Evolutionary conservation across 35 echinoderm and acorn worm species (phyloP).

Genomic region (Apostichopus parvimensis): DNA sequence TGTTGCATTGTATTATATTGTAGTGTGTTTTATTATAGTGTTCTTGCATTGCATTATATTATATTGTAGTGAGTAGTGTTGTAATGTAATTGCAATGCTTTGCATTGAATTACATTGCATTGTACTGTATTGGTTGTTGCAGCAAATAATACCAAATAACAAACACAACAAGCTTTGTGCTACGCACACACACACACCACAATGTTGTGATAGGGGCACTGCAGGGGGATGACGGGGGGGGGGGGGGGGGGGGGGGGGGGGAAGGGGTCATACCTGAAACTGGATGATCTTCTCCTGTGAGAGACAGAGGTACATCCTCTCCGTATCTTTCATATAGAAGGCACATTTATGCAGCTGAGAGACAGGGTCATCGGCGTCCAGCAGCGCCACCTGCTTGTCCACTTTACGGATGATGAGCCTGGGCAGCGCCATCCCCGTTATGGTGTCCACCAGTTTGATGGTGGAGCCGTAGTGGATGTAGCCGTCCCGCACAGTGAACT

Average conservation of each 20-base stretch:
- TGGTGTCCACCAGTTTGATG: constrained; percentile 88
- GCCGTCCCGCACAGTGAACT: constrained; percentile 96
- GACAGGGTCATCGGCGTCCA: constrained; percentile 93
- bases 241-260: too few relatives aligned
- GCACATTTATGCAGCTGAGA: constrained; percentile 98
- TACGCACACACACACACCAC: too few relatives aligned
- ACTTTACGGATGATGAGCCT: constrained; percentile 93
- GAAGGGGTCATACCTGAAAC: constrained; percentile 69
- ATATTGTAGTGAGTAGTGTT: too few relatives aligned
- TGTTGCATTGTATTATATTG: too few relatives aligned
- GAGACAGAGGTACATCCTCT: constrained; percentile 92
- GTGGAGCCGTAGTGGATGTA: constrained; percentile 99
- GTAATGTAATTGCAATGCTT: too few relatives aligned
- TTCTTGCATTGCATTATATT: too few relatives aligned
- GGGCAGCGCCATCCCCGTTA: constrained; percentile 90
- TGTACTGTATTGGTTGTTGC: too few relatives aligned
- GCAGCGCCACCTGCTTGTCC: constrained; percentile 85
- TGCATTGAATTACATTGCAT: too few relatives aligned
- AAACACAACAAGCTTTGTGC: too few relatives aligned
- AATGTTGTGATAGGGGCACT: too few relatives aligned
- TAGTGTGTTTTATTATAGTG: too few relatives aligned
- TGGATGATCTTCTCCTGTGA: constrained; percentile 97
- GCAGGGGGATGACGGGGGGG: constrained; percentile 60
- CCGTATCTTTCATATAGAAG: constrained; percentile 97
- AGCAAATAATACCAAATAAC: too few relatives aligned